Percentiles rank a stretch among this genome's conserved stretches.
Conservation (phyloP, 2,113 vertebrate species). For the Mungos mungo region DNA sequence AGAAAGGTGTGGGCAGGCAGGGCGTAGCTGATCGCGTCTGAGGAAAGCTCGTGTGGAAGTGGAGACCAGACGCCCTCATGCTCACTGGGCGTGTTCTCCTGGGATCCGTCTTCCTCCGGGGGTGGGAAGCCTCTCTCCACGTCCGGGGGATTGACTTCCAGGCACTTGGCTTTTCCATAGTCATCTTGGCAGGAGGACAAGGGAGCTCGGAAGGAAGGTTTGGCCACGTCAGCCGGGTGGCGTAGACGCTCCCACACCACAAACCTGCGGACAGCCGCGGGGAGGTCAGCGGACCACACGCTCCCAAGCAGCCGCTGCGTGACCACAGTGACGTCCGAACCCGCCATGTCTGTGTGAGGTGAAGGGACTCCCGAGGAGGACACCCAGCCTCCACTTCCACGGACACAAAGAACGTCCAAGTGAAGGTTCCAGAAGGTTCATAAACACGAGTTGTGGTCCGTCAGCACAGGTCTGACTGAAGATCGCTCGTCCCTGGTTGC, state of each 20-base stretch:
- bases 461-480: neutral
- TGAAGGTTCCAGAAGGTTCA: neutral
- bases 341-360: fast-evolving
- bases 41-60: fast-evolving
- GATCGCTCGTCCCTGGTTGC: too few relatives aligned
- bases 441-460: neutral
- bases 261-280: too few relatives aligned
- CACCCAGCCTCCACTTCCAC: neutral
- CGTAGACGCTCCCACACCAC: neutral
- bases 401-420: neutral
- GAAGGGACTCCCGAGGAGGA: fast-evolving
- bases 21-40: too few relatives aligned
- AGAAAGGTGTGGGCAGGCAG: neutral
- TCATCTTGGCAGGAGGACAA: neutral
- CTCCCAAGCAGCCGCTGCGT: fast-evolving
- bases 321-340: neutral
- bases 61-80: fast-evolving
- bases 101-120: too few relatives aligned
- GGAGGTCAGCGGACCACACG: fast-evolving
- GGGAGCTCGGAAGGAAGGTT: neutral
- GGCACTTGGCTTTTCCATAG: neutral
- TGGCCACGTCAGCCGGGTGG: fast-evolving
- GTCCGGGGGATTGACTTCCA: too few relatives aligned
- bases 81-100: fast-evolving
- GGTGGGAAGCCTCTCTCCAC: neutral